These are phyloP conservation scores for Rhinoptilus africanus DNA, from an alignment of 2,113 vertebrate species.

Conservation along the genomic window DNA sequence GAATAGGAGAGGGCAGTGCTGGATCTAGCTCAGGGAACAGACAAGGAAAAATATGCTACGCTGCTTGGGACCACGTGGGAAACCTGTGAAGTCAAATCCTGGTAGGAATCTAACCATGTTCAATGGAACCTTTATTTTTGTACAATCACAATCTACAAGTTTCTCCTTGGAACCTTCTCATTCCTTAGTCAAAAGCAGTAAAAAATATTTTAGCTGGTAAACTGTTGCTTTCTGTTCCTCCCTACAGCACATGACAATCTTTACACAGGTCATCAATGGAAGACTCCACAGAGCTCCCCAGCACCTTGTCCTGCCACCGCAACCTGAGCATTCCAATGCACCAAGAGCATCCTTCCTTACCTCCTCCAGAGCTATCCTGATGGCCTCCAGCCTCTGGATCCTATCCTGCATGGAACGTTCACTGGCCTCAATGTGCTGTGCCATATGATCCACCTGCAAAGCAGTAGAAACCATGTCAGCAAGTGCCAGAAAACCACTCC, in stretches of 20 bases:
- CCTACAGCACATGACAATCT: background rate
- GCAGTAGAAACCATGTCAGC: background rate
- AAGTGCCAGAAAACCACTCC: background rate
- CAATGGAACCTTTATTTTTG: background rate
- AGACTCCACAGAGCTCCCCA: background rate
- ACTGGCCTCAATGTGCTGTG: slow-evolving; percentile 79
- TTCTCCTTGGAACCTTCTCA: background rate
- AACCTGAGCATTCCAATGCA: accelerated
- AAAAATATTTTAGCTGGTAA: background rate
- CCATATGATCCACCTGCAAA: slow-evolving; percentile 83
- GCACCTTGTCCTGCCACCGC: background rate
- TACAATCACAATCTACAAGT: background rate
- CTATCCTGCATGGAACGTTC: slow-evolving; percentile 83
- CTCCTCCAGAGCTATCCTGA: slow-evolving; percentile 86
- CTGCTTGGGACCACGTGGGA: background rate
- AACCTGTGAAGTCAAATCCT: background rate
- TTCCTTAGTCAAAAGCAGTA: background rate
- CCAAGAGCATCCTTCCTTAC: slow-evolving; percentile 61
- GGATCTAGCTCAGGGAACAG: background rate
- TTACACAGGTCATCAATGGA: background rate
- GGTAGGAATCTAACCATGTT: background rate
- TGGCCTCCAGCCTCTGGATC: slow-evolving; percentile 84
- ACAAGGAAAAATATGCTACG: background rate
- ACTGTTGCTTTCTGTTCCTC: background rate
- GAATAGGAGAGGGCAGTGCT: background rate